Conservation (phyloP, 2,113 vertebrate genomes). For the Atherinomorus stipes region DNA sequence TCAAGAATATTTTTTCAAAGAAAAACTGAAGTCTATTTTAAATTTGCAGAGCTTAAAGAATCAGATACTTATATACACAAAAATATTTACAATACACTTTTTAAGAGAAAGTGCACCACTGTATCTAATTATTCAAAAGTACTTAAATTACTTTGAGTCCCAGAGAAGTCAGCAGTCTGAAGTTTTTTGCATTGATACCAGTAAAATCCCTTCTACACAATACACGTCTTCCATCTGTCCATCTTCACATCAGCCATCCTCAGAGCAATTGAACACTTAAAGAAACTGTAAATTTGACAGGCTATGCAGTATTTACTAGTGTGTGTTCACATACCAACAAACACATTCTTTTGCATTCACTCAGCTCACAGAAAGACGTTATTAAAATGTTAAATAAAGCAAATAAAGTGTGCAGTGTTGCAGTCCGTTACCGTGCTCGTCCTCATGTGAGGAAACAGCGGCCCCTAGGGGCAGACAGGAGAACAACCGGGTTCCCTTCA, state of each 20-base stretch:
- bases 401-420: constrained; percentile 40
- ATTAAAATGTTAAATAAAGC: constrained; percentile 23
- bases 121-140: too few relatives aligned
- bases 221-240: constrained; percentile 18
- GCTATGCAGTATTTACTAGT: constrained; percentile 8
- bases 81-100: too few relatives aligned
- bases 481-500: neutral
- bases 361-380: constrained; percentile 5
- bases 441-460: constrained; percentile 84
- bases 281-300: constrained; percentile 17
- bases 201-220: constrained; percentile 7
- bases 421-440: constrained; percentile 15
- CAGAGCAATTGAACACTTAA: constrained; percentile 15
- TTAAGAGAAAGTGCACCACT: too few relatives aligned
- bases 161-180: neutral
- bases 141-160: neutral
- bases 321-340: neutral
- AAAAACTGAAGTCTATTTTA: too few relatives aligned
- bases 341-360: constrained; percentile 9
- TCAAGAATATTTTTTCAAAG: neutral
- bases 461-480: constrained; percentile 75
- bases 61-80: too few relatives aligned
- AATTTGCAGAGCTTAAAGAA: too few relatives aligned
- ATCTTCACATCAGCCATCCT: constrained; percentile 16
- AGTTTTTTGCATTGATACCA: neutral